Conservation (phyloP, 2,797 vertebrate species). For the Cuniculus paca region DNA sequence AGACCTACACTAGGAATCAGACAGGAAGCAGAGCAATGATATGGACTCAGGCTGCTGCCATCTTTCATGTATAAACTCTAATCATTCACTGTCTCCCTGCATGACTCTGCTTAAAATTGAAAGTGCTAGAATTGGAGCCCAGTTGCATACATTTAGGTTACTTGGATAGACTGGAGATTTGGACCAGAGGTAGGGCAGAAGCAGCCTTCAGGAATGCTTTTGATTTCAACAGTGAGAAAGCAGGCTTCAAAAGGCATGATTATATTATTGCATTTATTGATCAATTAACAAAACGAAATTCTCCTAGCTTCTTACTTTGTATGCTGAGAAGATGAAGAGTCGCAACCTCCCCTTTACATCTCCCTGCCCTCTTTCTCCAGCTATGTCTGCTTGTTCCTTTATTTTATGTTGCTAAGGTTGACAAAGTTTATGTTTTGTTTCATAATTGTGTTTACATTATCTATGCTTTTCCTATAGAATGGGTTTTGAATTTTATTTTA, state of each 20-base stretch:
- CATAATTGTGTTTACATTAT: slow-evolving; percentile 25
- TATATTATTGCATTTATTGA: background rate
- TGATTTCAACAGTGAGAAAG: background rate
- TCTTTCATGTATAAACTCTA: background rate
- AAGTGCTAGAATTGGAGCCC: background rate
- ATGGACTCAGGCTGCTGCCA: background rate
- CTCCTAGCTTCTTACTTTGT: background rate
- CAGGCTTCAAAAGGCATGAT: background rate
- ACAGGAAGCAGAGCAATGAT: background rate
- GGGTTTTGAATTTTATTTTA: background rate
- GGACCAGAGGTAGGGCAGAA: background rate
- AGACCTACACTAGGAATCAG: background rate
- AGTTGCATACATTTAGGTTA: slow-evolving; percentile 12
- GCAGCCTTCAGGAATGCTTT: background rate
- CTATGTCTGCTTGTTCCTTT: background rate
- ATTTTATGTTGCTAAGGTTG: background rate
- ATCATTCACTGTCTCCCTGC: background rate
- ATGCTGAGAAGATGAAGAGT: background rate
- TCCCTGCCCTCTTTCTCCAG: background rate
- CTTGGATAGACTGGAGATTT: background rate
- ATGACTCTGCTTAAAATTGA: background rate
- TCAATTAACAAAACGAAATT: background rate
- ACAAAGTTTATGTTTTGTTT: background rate
- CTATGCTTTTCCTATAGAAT: slow-evolving; percentile 1
- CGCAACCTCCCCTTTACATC: background rate